Evolutionary conservation across 2,888 invertebrate genomes (phyloP).

Genomic region (Blastobasis adustella): DNA sequence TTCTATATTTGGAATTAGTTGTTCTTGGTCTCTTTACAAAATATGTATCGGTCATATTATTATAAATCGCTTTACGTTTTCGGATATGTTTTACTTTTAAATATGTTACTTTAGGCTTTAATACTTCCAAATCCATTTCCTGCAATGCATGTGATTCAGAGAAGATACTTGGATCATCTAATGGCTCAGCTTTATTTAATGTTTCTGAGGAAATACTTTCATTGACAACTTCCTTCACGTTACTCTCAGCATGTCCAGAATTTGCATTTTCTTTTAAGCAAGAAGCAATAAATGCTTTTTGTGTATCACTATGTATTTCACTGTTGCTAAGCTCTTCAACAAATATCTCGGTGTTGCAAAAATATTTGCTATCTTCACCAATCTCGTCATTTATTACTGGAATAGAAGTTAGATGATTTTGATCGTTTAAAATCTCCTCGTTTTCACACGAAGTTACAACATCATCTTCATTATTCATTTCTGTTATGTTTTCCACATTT

Average conservation of each 20-base stretch:
- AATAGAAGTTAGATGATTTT: too few relatives aligned
- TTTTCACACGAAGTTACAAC: too few relatives aligned
- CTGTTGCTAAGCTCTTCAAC: neutral
- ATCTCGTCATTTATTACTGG: too few relatives aligned
- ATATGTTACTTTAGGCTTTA: slow-evolving; percentile 43
- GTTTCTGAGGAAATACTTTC: too few relatives aligned
- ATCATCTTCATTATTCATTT: too few relatives aligned
- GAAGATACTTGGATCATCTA: too few relatives aligned
- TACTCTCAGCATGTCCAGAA: too few relatives aligned
- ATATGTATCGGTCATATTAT: slow-evolving; percentile 26
- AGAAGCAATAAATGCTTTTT: too few relatives aligned
- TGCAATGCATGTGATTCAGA: neutral
- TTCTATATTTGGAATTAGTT: slow-evolving; percentile 22
- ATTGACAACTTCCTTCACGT: neutral
- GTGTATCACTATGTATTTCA: neutral
- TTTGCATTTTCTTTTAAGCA: too few relatives aligned
- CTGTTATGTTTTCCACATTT: too few relatives aligned
- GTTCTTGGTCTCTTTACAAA: slow-evolving; percentile 3
- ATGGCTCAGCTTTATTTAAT: too few relatives aligned
- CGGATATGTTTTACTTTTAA: slow-evolving; percentile 20
- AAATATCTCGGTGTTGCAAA: neutral
- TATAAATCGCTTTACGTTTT: slow-evolving; percentile 40
- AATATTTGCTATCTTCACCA: neutral
- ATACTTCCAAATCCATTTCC: slow-evolving; percentile 27
- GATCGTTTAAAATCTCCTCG: too few relatives aligned